These are phyloP conservation scores for Pteronotus mesoamericanus DNA, from an alignment of 2,797 vertebrate species.

Conservation along the genomic window DNA sequence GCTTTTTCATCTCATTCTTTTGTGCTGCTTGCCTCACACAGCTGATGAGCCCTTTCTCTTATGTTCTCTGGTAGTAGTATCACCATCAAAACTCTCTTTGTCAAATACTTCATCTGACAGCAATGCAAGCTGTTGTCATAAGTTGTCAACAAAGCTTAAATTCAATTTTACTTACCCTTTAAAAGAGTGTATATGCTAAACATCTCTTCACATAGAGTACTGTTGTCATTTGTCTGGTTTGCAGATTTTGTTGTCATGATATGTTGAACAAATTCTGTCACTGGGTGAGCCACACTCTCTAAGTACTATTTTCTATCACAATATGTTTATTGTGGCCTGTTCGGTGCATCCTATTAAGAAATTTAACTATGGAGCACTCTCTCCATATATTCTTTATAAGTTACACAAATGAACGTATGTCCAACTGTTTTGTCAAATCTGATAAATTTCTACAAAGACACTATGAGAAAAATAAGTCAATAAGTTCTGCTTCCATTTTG, in stretches of 20 bases:
- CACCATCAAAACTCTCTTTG: constrained; percentile 41
- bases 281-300: neutral
- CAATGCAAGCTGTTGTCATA: constrained; percentile 51
- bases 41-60: neutral
- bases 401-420: neutral
- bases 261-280: neutral
- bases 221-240: neutral
- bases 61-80: neutral
- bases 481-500: neutral
- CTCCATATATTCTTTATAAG: neutral
- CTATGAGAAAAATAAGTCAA: neutral
- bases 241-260: neutral
- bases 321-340: neutral
- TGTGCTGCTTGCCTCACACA: neutral
- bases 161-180: neutral
- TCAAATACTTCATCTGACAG: constrained; percentile 56
- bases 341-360: neutral
- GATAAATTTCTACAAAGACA: neutral
- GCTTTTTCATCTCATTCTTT: neutral
- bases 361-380: neutral
- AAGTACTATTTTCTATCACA: neutral
- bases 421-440: neutral
- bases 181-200: neutral
- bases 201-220: neutral
- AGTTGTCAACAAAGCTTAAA: constrained; percentile 54